A percentile compares a stretch with the other conserved stretches of the same genome.
phyloP scores from a whole-genome alignment of 2,888 invertebrate genomes.

The Eledona agricola region DNA sequence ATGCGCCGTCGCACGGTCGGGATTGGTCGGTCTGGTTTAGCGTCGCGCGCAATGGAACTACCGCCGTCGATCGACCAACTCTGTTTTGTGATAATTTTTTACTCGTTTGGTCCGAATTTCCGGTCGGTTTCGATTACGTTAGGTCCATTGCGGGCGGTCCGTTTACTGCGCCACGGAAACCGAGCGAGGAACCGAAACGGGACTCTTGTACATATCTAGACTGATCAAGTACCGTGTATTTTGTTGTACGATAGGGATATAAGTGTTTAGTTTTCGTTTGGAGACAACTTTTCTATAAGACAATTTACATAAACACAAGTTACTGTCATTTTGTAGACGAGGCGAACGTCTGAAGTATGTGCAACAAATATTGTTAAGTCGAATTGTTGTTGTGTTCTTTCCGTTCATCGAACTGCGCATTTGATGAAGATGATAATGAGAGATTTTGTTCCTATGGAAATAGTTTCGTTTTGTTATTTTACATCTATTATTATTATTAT shows the following conservation, averaged over 20 bases:
- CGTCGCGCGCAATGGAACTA: no score
- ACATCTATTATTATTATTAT: background rate
- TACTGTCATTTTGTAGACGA: constrained; percentile 32
- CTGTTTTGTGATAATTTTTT: no score
- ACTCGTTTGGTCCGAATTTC: no score
- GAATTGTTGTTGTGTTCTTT: constrained; percentile 4
- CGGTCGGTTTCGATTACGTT: no score
- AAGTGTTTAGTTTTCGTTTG: constrained; percentile 35
- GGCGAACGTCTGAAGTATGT: constrained; percentile 10
- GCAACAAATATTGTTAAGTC: constrained; percentile 16
- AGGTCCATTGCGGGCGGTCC: no score
- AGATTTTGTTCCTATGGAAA: constrained; percentile 35
- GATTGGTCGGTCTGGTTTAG: constrained; percentile 47
- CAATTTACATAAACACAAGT: constrained; percentile 4
- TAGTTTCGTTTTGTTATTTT: constrained; percentile 23
- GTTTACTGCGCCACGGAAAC: no score
- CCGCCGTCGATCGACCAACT: no score
- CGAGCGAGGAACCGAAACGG: constrained; percentile 17
- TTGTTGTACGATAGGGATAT: constrained; percentile 50
- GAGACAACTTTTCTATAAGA: constrained; percentile 23
- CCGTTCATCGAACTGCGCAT: background rate
- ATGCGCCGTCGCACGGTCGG: no score
- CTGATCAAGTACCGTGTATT: constrained; percentile 54
- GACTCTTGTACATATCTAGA: constrained; percentile 55
- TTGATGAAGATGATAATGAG: constrained; percentile 1